These are phyloP conservation scores for Chrysemys picta DNA, from an alignment of 2,113 vertebrate species.

Conservation along the genomic window DNA sequence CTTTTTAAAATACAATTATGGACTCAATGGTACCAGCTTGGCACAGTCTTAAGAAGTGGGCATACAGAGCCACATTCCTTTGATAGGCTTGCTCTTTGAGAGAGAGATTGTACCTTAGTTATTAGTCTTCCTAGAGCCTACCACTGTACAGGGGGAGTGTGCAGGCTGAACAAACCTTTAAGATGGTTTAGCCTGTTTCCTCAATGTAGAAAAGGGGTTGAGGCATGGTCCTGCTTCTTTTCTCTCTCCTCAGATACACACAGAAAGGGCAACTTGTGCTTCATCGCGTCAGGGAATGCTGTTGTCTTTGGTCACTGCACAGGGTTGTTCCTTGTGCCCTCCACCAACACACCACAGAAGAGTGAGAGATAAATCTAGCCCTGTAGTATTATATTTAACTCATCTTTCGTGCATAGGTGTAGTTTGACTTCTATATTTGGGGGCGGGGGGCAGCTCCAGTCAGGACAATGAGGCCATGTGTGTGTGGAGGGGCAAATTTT, in stretches of 20 bases:
- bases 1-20: neutral
- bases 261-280: neutral
- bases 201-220: neutral
- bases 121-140: neutral
- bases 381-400: slow-evolving; percentile 50
- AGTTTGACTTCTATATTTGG: no score
- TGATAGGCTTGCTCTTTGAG: neutral
- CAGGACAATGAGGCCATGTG: no score
- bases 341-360: neutral
- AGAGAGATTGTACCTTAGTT: neutral
- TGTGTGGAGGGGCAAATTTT: no score
- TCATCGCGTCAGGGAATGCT: neutral
- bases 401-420: neutral
- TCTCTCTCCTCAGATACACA: neutral
- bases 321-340: slow-evolving; percentile 47
- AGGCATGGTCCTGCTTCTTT: neutral
- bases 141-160: neutral
- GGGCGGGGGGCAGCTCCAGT: no score
- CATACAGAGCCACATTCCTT: neutral
- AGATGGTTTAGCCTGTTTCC: neutral
- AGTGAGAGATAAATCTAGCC: slow-evolving; percentile 48
- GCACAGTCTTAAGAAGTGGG: neutral
- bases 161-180: neutral
- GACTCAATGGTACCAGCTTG: neutral
- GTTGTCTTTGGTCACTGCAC: neutral